A percentile compares a stretch with the other conserved stretches of the same genome.
phyloP scores from a whole-genome alignment of 2,888 invertebrate species.

The Nomada fucata region DNA sequence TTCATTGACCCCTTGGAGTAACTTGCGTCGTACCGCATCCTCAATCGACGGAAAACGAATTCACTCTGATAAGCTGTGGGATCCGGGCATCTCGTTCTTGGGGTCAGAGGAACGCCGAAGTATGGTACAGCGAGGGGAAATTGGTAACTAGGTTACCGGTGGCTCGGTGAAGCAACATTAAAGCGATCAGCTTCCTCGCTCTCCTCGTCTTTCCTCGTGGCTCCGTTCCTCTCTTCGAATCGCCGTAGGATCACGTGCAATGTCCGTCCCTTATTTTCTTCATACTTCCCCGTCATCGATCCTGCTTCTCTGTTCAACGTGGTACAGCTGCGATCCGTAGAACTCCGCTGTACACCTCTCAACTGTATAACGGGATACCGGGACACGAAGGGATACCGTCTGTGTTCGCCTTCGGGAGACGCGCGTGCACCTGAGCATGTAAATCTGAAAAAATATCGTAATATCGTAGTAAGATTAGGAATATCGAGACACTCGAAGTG shows the following conservation, averaged over 20 bases:
- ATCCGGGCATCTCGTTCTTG: conserved; percentile 28
- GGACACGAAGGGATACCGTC: conserved; percentile 67
- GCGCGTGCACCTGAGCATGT: conserved; percentile 63
- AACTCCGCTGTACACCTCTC: conserved; percentile 35
- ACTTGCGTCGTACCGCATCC: not conserved
- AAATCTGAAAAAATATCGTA: conserved; percentile 47
- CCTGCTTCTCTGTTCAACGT: conserved; percentile 53
- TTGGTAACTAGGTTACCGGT: conserved; percentile 79
- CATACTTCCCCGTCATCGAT: conserved; percentile 37
- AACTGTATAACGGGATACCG: conserved; percentile 78
- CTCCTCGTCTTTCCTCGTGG: conserved; percentile 55
- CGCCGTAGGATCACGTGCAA: conserved; percentile 5
- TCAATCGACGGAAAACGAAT: not conserved
- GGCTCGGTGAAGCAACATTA: conserved; percentile 68
- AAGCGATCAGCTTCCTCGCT: conserved; percentile 51
- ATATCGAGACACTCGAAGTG: conserved; percentile 10
- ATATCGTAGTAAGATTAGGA: conserved; percentile 42
- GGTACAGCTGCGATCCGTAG: conserved; percentile 45
- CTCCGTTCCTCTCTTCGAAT: conserved; percentile 37
- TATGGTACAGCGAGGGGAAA: conserved; percentile 62
- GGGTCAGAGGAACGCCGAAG: conserved; percentile 47
- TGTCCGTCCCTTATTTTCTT: conserved; percentile 19
- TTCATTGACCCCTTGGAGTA: not conserved
- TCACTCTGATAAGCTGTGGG: not conserved
- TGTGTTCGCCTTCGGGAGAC: conserved; percentile 51